These are phyloP conservation scores for Lynx canadensis DNA, from an alignment of 2,113 vertebrate genomes.

Conservation along the genomic window DNA sequence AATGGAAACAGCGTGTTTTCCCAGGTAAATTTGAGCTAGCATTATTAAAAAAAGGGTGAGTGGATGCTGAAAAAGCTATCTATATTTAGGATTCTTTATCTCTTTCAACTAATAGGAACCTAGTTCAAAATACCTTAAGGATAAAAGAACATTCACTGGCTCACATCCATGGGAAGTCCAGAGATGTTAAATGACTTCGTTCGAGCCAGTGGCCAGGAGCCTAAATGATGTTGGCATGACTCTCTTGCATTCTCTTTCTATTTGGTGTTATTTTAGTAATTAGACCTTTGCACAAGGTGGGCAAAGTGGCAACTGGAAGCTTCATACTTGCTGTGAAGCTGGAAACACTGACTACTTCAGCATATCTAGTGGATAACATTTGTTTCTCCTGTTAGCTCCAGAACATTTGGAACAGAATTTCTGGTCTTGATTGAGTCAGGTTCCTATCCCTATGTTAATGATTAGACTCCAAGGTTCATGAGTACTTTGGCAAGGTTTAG, in stretches of 20 bases:
- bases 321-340: background rate
- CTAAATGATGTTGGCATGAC: background rate
- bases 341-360: background rate
- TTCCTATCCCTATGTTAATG: background rate
- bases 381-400: background rate
- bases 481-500: background rate
- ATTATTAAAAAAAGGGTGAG: background rate
- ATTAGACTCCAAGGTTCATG: background rate
- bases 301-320: background rate
- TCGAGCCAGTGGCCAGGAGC: background rate
- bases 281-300: background rate
- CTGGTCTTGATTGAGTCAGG: background rate
- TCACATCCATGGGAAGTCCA: background rate
- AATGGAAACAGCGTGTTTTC: background rate
- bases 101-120: background rate
- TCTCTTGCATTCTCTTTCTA: background rate
- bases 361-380: background rate
- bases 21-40: background rate
- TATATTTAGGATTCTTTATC: background rate
- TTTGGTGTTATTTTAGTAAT: background rate
- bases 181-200: background rate
- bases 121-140: background rate
- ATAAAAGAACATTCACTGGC: background rate
- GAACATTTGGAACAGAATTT: background rate
- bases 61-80: background rate